These are phyloP conservation scores for Todiramphus chloris DNA, from an alignment of 2,113 vertebrate genomes.

Conservation along the genomic window DNA sequence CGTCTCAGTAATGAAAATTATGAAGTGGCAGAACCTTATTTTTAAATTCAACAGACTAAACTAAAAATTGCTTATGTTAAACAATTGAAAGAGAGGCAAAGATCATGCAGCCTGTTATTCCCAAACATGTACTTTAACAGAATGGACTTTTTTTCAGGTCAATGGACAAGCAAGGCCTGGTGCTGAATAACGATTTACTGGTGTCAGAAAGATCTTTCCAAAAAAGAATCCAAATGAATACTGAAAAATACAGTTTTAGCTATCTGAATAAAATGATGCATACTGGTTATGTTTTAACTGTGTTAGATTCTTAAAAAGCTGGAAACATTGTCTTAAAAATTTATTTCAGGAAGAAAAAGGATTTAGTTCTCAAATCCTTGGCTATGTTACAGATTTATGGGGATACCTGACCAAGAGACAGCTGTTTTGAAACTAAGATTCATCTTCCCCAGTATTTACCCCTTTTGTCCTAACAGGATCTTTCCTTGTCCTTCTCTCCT, in stretches of 20 bases:
- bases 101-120: neutral
- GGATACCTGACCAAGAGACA: neutral
- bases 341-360: neutral
- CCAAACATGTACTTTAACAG: neutral
- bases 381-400: constrained; percentile 1
- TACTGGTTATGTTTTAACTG: neutral
- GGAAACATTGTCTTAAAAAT: neutral
- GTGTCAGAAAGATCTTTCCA: neutral
- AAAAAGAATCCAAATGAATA: neutral
- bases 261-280: neutral
- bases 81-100: neutral
- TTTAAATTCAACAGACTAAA: neutral
- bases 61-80: neutral
- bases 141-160: neutral
- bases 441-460: neutral
- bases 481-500: neutral
- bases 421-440: constrained; percentile 35
- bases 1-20: neutral
- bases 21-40: neutral
- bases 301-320: neutral
- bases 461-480: neutral
- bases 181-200: neutral
- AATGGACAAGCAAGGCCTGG: neutral
- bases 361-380: neutral
- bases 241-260: neutral